Base-by-base conservation (phyloP, 1,140 invertebrate species). In the Trichonephila clavata region DNA sequence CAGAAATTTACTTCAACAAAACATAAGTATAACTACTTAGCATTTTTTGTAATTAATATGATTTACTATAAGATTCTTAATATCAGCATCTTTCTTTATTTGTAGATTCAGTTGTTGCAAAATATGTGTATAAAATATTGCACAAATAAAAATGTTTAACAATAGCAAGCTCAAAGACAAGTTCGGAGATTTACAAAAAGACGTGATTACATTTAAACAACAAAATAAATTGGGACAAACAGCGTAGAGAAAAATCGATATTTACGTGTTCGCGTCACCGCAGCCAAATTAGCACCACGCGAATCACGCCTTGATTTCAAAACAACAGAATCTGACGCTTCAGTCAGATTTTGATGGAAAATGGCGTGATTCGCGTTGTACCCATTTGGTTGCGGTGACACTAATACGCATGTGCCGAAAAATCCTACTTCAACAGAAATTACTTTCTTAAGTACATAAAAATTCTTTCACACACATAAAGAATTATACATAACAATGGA, bases 51-150 rank as follows among this genome's bases (percentile, higher is more conserved):
- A 10, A 50, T 50, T 5, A 50, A 10, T 0, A 13, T 7, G 10
- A 13, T 50, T 21, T 21, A 7, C 13, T 20, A 20, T 20, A 21
- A 2, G 6, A 18, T 39, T 20, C 20, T 77, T 3, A 39, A 77
- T 32, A 32, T 16, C 10, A 77, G 71, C 14, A 32, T 7, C 71
- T 77, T 77, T 77, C 27, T 77, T 77, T 77, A 77, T 77, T 6
- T 32, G 71, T 2, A 77, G 71, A 77, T 77, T 77, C 71, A 32
- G 18, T 39, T 32, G 27, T 77, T 77, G 71, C 32, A 77, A 77
- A 77, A 77, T 77, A 39, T 77, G 24, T 77, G 71, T 77, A 77
- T 77, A 77, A 77, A 77, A 77, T 77, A 77, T 77, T 77, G 71
- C 71, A 77, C 71, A 77, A 77, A 77, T 77, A 77, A 77, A 50